phyloP scores from a whole-genome alignment of 2,113 vertebrate species.

The Origma solitaria region DNA sequence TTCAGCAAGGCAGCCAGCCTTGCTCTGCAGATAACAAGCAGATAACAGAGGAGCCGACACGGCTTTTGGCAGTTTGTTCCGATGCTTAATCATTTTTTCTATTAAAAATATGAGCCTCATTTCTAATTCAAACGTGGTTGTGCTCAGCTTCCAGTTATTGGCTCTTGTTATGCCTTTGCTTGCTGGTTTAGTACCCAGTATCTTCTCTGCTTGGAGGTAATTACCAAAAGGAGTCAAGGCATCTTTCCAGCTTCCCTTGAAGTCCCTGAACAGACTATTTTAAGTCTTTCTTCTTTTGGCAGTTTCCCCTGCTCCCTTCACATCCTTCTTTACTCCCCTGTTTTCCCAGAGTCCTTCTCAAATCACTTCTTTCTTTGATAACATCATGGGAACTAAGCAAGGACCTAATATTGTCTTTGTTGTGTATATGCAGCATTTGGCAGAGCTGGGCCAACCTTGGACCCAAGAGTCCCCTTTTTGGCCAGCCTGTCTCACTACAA shows the following conservation, averaged over 20 bases:
- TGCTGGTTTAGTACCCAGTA: slow-evolving; percentile 7
- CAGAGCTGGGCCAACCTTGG: not conserved
- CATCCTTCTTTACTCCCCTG: not conserved
- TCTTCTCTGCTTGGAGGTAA: not conserved
- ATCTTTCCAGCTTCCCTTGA: slow-evolving; percentile 22
- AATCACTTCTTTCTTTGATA: not conserved
- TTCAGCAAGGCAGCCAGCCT: slow-evolving; percentile 46
- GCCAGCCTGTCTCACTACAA: not conserved
- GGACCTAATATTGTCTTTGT: not conserved
- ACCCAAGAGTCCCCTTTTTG: not conserved
- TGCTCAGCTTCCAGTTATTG: slow-evolving; percentile 19
- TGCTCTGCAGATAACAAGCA: slow-evolving; percentile 40
- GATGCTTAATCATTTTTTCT: slow-evolving; percentile 58
- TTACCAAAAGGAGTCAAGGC: slow-evolving; percentile 17
- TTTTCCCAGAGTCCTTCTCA: not conserved
- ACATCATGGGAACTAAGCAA: not conserved
- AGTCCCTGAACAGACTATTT: slow-evolving; percentile 4
- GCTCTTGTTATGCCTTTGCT: slow-evolving; percentile 30
- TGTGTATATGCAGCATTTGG: not conserved
- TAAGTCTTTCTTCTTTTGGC: not conserved
- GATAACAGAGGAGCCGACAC: not conserved
- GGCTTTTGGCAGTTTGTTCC: slow-evolving; percentile 44
- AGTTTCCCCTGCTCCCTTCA: not conserved
- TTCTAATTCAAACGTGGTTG: slow-evolving; percentile 43
- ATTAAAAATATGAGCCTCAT: slow-evolving; percentile 54